Conservation (phyloP, 2,113 vertebrate genomes). For the Nycticebus coucang region DNA sequence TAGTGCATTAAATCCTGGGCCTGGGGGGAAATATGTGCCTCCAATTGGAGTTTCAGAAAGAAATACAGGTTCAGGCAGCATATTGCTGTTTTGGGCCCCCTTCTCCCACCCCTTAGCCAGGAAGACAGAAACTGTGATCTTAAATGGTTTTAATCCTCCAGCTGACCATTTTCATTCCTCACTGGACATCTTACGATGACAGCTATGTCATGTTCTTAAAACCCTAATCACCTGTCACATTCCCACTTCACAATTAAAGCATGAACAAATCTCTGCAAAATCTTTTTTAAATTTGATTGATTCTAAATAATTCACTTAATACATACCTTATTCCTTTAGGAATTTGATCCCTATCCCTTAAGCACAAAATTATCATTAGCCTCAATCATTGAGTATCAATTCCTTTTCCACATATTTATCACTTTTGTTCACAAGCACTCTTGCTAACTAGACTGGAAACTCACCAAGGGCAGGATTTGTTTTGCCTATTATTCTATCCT, state of each 20-base stretch:
- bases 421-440: not conserved
- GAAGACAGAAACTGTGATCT: not conserved
- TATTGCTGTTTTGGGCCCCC: not conserved
- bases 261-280: not conserved
- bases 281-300: not conserved
- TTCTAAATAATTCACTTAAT: not conserved
- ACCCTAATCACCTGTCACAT: not conserved
- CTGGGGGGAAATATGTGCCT: not conserved
- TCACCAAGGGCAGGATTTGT: not conserved
- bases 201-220: not conserved
- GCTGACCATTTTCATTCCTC: not conserved
- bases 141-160: not conserved
- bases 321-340: not conserved
- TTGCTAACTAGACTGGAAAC: slow-evolving; percentile 30
- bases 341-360: not conserved
- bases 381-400: not conserved
- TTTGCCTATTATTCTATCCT: slow-evolving; percentile 7
- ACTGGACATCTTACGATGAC: not conserved
- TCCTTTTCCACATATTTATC: not conserved
- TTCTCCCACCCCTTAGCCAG: not conserved
- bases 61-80: not conserved
- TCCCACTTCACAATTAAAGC: not conserved
- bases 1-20: slow-evolving; percentile 36
- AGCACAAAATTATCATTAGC: not conserved
- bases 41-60: not conserved